Evolutionary conservation across 2,113 vertebrate species (phyloP), one percentile per base, ranked within the genome.

Genomic region (Scophthalmus maximus): DNA sequence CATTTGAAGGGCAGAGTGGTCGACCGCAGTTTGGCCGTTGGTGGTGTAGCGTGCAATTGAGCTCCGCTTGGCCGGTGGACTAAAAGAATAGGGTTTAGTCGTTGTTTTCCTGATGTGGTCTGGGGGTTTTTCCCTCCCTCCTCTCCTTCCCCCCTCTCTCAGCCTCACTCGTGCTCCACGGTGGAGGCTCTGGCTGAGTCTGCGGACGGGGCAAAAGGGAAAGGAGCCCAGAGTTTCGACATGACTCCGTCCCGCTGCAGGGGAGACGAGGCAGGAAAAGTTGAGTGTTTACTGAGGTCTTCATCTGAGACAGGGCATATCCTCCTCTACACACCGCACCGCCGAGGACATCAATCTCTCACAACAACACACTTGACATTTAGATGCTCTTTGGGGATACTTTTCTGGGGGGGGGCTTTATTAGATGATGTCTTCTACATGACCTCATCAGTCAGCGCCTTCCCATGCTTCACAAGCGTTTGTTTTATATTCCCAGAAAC

Each of bases 31-130:
- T 89, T 92, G 90, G 90, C 87, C 44, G 71, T 66, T 70, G 80
- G 82, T 87, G 88, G 87, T 84, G 87, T 90, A 90, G 87, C 87
- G 61, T 92, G 90, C 89, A 84, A 73, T 70, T 80, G 83, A 90
- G 89, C 89, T 83, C 83, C 67, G 73, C 78, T 91, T 91, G 92
- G 90, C 86, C 32, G 51, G 62, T 69, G 79, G 78, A 83, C 75
- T 82, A 76, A 88, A 77, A 85, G 78, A 88, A 91, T 77, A 57
- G 81, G 84, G 86, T 90, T 82, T 68, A 88, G 83, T 67, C 78
- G 59, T 78, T 90, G 90, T 93, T 90, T 92, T 88, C 75, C 87
- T 85, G 87, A 57, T 91, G 88, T 79, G 89, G 90, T 92, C 81
- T 78, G 73, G 78, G 71, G 67, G 7, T 61, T 87, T 58, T 53